These are phyloP conservation scores for Urechis unicinctus DNA, from an alignment of 2,888 invertebrate species.

Conservation along the genomic window DNA sequence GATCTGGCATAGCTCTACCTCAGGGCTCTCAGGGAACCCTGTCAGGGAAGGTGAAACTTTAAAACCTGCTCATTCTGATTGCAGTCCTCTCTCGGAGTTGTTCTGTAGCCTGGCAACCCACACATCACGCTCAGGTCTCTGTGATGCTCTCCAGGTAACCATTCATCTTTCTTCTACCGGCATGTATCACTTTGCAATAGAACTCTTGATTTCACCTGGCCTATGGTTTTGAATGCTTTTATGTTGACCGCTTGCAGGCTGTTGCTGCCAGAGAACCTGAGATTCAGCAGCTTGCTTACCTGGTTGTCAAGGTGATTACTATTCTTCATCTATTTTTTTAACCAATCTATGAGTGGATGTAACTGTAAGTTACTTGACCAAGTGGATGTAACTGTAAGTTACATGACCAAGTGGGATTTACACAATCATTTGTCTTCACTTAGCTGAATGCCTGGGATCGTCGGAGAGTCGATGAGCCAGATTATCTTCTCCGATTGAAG, in stretches of 20 bases:
- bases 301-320: neutral
- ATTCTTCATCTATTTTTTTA: neutral
- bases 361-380: too few species aligned
- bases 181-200: neutral
- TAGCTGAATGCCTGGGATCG: constrained; percentile 73
- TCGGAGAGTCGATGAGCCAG: constrained; percentile 88
- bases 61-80: constrained; percentile 3
- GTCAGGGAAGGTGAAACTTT: neutral
- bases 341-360: too few species aligned
- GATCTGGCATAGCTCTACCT: too few species aligned
- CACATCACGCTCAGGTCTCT: constrained; percentile 65
- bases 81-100: constrained; percentile 59
- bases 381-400: too few species aligned
- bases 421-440: neutral
- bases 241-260: too few species aligned
- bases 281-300: neutral
- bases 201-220: neutral
- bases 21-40: too few species aligned
- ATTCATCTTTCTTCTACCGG: too few species aligned
- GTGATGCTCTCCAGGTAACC: constrained; percentile 52
- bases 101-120: constrained; percentile 64
- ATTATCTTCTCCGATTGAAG: constrained; percentile 74
- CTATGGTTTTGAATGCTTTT: too few species aligned
- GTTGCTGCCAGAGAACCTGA: neutral
- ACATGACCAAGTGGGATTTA: too few species aligned